These are phyloP conservation scores for Hydrozoanthus tunicans DNA, from an alignment of 64 coral and sea anemone species.

Conservation along the genomic window DNA sequence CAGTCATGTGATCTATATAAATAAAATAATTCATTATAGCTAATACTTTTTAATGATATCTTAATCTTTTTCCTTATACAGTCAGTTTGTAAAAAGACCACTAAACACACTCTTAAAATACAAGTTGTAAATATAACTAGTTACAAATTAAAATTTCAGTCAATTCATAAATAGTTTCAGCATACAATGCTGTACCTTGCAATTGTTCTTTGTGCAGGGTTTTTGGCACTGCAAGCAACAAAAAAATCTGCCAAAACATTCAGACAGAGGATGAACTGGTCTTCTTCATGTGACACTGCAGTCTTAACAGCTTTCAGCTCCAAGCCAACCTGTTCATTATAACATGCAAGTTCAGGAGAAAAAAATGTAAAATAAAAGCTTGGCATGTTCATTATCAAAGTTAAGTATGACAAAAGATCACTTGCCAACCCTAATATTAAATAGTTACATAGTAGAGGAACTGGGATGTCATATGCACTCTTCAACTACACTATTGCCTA, in stretches of 20 bases:
- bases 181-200: slow-evolving; percentile 52
- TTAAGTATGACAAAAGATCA: neutral
- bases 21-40: too few species aligned
- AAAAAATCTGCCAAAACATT: slow-evolving; percentile 69
- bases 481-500: too few species aligned
- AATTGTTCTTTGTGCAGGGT: slow-evolving; percentile 69
- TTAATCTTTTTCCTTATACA: too few species aligned
- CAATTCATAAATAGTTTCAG: neutral
- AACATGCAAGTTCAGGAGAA: neutral
- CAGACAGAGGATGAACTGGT: slow-evolving; percentile 12
- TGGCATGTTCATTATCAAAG: too few species aligned
- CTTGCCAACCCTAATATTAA: too few species aligned
- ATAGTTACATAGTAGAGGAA: too few species aligned
- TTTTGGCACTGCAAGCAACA: slow-evolving; percentile 66
- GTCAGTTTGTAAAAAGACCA: too few species aligned
- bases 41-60: too few species aligned
- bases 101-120: too few species aligned
- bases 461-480: too few species aligned
- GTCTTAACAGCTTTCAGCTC: slow-evolving; percentile 15
- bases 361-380: neutral
- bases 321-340: slow-evolving; percentile 20
- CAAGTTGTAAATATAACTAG: neutral
- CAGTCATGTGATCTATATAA: too few species aligned
- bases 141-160: neutral
- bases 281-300: neutral